phyloP scores from a whole-genome alignment of 2,113 vertebrate species.

The Spizaetus ornatus region DNA sequence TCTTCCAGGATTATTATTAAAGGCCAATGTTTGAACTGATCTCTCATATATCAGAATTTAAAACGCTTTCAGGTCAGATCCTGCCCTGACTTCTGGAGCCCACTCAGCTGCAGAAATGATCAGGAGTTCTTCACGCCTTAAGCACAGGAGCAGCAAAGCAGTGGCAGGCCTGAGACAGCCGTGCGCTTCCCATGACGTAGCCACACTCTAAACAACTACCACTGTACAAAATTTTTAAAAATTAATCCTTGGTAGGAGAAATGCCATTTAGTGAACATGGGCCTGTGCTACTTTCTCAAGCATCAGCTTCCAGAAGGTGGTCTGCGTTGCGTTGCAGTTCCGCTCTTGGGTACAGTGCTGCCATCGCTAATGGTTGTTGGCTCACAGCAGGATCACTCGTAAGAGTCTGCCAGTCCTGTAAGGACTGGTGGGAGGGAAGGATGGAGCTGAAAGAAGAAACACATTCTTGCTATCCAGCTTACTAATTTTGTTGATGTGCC shows the following conservation, averaged over 20 bases:
- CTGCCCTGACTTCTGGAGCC: background rate
- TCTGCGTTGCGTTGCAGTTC: background rate
- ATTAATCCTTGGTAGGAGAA: background rate
- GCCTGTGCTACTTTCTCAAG: background rate
- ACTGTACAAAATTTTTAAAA: background rate
- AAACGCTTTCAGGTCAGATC: background rate
- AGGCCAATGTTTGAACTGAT: background rate
- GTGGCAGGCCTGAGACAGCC: background rate
- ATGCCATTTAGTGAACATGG: background rate
- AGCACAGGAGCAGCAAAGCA: background rate
- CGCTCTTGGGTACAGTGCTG: background rate
- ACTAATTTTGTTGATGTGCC: background rate
- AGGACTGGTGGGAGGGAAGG: rapidly evolving
- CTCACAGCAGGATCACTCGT: rapidly evolving
- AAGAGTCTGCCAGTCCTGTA: background rate
- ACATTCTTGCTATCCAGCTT: background rate
- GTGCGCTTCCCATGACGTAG: background rate
- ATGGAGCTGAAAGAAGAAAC: background rate
- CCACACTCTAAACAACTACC: background rate
- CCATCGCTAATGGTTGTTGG: background rate
- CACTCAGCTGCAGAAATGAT: background rate
- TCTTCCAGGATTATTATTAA: background rate
- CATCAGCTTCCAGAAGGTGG: background rate
- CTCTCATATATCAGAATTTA: background rate
- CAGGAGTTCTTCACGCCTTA: background rate